These are phyloP conservation scores for Chrysaora quinquecirrha DNA, from an alignment of 30 jellyfish, hydroid and myxozoan genomes.

Conservation along the genomic window DNA sequence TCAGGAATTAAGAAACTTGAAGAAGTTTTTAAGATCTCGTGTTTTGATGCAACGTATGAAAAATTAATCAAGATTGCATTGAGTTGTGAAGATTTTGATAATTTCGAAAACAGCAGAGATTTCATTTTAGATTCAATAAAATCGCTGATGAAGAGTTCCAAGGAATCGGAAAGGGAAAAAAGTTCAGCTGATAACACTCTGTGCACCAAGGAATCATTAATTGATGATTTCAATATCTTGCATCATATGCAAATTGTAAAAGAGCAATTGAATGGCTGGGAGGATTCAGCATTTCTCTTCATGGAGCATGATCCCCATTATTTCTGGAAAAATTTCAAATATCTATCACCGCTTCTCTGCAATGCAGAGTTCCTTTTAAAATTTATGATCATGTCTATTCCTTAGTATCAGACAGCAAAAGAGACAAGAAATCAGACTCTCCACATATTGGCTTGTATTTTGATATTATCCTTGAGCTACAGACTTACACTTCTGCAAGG, in stretches of 20 bases:
- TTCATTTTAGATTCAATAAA: too few relatives aligned
- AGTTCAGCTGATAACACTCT: background rate
- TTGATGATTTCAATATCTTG: background rate
- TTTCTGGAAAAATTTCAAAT: background rate
- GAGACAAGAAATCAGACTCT: too few relatives aligned
- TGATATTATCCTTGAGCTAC: background rate
- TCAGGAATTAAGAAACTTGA: background rate
- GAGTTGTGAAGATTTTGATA: background rate
- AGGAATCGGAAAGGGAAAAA: background rate
- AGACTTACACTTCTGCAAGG: background rate
- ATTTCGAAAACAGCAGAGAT: background rate
- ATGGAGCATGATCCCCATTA: background rate
- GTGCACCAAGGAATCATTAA: background rate
- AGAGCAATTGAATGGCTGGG: slow-evolving; percentile 32
- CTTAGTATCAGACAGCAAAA: too few relatives aligned
- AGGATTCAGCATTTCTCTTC: background rate
- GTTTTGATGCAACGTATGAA: background rate
- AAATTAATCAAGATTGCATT: background rate
- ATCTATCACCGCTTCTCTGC: slow-evolving; percentile 11
- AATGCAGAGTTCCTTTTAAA: slow-evolving; percentile 3
- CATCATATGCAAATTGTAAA: background rate
- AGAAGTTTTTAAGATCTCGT: background rate
- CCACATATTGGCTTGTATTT: too few relatives aligned
- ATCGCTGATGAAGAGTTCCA: background rate
- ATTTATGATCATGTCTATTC: background rate